A percentile compares a stretch with the other conserved stretches of the same genome.
These are phyloP conservation scores for Formica exsecta DNA, from an alignment of 1,140 invertebrate species.

Conservation along the genomic window DNA sequence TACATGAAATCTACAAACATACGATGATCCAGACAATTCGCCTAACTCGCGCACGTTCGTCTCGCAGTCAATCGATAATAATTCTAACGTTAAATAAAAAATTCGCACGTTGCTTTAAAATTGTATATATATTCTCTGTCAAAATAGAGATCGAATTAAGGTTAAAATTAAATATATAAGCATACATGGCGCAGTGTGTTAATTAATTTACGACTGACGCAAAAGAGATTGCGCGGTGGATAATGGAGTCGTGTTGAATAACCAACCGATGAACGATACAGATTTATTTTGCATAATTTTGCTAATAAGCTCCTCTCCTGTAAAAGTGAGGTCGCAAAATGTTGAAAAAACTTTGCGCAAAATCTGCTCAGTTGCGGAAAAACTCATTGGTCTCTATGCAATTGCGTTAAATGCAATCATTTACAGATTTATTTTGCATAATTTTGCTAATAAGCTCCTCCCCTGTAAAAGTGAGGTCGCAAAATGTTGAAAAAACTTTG, in stretches of 20 bases:
- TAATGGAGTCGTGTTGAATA: conserved; percentile 54
- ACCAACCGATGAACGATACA: conserved; percentile 15
- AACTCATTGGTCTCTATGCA: background rate
- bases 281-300: conserved; percentile 65
- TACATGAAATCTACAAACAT: conserved; percentile 40
- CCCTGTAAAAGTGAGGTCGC: background rate
- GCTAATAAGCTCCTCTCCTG: conserved; percentile 42
- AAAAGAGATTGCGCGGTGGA: conserved; percentile 32
- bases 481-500: conserved; percentile 13
- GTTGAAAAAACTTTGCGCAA: conserved; percentile 3
- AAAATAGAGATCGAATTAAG: conserved; percentile 5
- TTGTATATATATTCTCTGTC: background rate
- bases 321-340: background rate
- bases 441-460: conserved; percentile 60
- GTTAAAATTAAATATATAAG: conserved; percentile 22
- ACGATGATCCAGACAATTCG: conserved; percentile 30
- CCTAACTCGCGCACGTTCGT: background rate
- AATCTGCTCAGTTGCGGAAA: background rate
- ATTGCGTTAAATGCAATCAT: conserved; percentile 54
- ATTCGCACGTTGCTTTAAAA: background rate
- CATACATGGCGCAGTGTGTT: conserved; percentile 34
- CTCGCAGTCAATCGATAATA: conserved; percentile 12
- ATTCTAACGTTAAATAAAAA: conserved; percentile 2
- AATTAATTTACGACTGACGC: conserved; percentile 60
- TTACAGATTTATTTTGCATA: conserved; percentile 54